Conservation (phyloP, 2,888 invertebrate genomes). For the Sminthurinus aureus region DNA sequence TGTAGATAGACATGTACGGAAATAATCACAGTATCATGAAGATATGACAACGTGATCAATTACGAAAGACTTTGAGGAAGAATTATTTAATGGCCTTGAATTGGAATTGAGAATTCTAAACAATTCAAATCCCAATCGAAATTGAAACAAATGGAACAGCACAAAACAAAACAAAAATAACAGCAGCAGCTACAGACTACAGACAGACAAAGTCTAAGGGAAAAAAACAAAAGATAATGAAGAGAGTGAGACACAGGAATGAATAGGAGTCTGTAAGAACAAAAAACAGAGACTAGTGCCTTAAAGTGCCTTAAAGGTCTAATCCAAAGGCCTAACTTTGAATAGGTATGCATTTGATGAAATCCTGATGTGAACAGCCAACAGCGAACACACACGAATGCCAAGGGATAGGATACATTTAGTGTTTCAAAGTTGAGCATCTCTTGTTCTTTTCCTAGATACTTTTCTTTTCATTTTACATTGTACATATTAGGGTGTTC, state of each 20-base stretch:
- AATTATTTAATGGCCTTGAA: slow-evolving; percentile 4
- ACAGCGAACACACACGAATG: neutral
- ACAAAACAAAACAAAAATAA: neutral
- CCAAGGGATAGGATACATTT: neutral
- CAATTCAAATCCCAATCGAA: neutral
- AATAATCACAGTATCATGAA: no score
- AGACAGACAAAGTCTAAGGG: neutral
- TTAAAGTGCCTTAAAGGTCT: neutral
- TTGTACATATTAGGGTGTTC: no score
- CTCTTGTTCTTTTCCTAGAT: neutral
- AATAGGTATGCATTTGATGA: neutral
- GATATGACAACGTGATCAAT: slow-evolving; percentile 9
- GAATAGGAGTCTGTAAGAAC: neutral
- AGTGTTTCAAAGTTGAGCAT: neutral
- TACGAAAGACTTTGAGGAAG: slow-evolving; percentile 8
- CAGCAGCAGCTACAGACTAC: neutral
- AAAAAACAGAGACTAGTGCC: neutral
- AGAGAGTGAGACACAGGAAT: neutral
- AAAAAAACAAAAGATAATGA: neutral
- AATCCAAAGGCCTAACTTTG: neutral
- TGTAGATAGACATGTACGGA: neutral
- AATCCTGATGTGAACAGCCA: neutral
- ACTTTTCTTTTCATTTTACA: no score
- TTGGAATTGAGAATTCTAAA: neutral
- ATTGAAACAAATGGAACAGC: neutral